Base-by-base conservation (phyloP, 1,140 invertebrate genomes). In the Pogonognathellus flavescens region DNA sequence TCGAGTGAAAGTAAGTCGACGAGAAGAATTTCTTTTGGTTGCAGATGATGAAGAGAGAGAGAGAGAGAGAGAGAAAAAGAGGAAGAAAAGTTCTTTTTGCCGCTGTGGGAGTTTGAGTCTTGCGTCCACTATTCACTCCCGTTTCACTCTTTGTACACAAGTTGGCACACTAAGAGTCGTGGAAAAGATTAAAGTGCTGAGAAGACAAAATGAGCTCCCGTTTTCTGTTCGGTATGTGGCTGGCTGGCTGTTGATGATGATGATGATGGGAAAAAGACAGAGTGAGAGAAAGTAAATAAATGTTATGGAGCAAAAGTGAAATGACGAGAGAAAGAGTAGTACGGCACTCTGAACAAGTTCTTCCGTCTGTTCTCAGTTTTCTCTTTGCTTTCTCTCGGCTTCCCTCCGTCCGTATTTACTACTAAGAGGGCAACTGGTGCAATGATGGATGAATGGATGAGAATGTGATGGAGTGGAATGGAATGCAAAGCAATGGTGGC, bases 361-460 rank as follows among this genome's bases (percentile, higher is more conserved):
- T 41, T 41, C 31, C 31, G 31, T 41, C 31, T 41, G 31, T 41
- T 41, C 6, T 41, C 31, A 3, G 31, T 41, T 41, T 41, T 6
- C 31, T 41, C 31, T 41, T 6, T 3, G 31, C 6, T 41, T 41
- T 41, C 31, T 41, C 31, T 41, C 31, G 2, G 31, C 6, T 41
- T 41, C 31, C 31, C 31, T 3, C 31, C 31, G 2, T 3, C 1
- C 31, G 31, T 6, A 3, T 41, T 41, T 6, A 41, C 31, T 41
- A 41, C 31, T 41, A 41, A 41, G 31, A 50, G 70, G 70, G 70
- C 70, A 76, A 76, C 70, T 76, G 70, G 70, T 76, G 70, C 70
- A 76, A 76, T 76, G 70, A 76, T 76, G 70, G 70, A 76, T 76
- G 70, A 76, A 76, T 76, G 70, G 70, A 76, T 76, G 31, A 76